Percentiles rank a stretch among this genome's conserved stretches.
These are phyloP conservation scores for Apocheima hispidaria DNA, from an alignment of 2,888 invertebrate species.

Conservation along the genomic window DNA sequence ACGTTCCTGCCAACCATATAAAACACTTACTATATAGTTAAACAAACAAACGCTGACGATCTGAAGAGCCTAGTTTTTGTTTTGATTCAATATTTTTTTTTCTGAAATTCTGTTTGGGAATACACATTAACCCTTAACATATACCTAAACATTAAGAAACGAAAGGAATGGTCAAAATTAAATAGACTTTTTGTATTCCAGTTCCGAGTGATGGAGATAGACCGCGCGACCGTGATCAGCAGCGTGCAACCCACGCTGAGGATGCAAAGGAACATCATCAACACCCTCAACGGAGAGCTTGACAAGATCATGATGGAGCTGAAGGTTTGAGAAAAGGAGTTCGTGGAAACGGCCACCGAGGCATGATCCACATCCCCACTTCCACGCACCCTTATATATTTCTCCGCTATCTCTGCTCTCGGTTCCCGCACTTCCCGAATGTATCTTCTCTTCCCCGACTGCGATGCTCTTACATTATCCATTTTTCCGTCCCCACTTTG, in stretches of 20 bases:
- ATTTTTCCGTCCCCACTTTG: too few species aligned
- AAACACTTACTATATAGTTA: not conserved
- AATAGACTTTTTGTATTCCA: constrained; percentile 52
- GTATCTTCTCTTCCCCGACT: too few species aligned
- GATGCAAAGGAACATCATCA: constrained; percentile 88
- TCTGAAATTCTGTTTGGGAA: too few species aligned
- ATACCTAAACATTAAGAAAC: too few species aligned
- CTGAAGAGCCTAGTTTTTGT: not conserved
- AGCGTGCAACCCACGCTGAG: constrained; percentile 89
- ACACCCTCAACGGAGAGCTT: constrained; percentile 87
- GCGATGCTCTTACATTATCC: too few species aligned
- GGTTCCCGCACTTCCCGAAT: too few species aligned
- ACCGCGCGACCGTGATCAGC: constrained; percentile 89
- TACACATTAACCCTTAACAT: too few species aligned
- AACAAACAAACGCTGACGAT: not conserved
- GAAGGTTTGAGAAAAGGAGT: constrained; percentile 65
- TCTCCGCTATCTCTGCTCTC: too few species aligned
- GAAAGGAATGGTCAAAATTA: not conserved
- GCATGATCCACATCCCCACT: not conserved
- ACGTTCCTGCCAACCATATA: too few species aligned
- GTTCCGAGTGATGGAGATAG: constrained; percentile 94
- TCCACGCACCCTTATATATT: not conserved
- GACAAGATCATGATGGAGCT: constrained; percentile 88
- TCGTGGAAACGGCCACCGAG: too few species aligned
- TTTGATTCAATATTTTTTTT: too few species aligned